Conservation (phyloP, 2,113 vertebrate genomes). For the Clarias batrachus region DNA sequence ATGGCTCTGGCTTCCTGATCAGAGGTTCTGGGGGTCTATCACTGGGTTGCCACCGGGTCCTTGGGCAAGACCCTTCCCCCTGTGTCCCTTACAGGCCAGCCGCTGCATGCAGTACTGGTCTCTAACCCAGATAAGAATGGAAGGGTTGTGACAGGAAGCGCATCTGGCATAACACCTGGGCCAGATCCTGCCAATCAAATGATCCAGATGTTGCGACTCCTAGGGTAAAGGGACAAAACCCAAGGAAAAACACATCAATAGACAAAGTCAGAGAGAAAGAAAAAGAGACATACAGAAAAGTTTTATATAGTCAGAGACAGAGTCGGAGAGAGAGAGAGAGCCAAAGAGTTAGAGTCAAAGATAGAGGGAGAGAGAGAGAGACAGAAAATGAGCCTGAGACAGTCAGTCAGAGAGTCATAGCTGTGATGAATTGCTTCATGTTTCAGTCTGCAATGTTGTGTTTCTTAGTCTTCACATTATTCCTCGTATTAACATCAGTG, state of each 20-base stretch:
- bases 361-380: constrained; percentile 21
- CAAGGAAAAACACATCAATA: background rate
- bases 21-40: no score
- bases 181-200: no score
- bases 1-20: no score
- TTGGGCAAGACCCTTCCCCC: no score
- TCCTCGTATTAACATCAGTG: background rate
- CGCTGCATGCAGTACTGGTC: no score
- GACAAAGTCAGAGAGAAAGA: background rate
- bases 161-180: no score
- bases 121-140: no score
- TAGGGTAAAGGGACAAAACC: no score
- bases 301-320: background rate
- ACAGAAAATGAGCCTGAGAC: constrained; percentile 13
- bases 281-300: background rate
- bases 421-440: constrained; percentile 76
- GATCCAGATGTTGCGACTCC: no score
- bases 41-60: no score
- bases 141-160: no score
- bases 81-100: no score
- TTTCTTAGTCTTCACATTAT: constrained; percentile 6
- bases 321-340: background rate
- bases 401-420: constrained; percentile 56
- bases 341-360: constrained; percentile 61
- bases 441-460: constrained; percentile 59